These are phyloP conservation scores for Venturia canescens DNA, from an alignment of 1,140 invertebrate genomes.

Conservation along the genomic window DNA sequence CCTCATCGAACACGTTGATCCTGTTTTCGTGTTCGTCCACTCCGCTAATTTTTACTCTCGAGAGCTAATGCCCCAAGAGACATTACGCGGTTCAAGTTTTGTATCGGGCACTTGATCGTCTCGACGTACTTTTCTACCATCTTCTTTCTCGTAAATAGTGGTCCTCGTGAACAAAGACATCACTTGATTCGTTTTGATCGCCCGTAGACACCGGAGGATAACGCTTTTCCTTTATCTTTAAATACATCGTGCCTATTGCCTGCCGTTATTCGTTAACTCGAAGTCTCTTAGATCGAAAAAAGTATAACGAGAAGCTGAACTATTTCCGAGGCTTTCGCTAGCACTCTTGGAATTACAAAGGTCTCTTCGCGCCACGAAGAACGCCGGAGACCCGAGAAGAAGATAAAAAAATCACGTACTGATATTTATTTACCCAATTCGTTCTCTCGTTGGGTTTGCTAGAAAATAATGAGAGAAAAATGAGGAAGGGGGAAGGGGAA, in stretches of 20 bases:
- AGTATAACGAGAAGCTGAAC: background rate
- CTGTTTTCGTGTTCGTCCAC: background rate
- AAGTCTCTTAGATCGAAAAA: background rate
- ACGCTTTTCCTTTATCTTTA: background rate
- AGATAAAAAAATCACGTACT: background rate
- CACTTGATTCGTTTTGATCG: slow-evolving; percentile 19
- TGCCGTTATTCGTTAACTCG: background rate
- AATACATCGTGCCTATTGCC: background rate
- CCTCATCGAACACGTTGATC: background rate
- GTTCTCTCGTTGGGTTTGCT: background rate
- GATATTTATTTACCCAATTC: slow-evolving; percentile 1
- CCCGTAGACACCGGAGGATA: slow-evolving; percentile 10
- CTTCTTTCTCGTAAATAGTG: background rate
- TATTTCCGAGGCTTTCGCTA: background rate
- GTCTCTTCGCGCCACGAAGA: background rate
- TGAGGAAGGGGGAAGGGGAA: background rate
- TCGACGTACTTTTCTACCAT: background rate
- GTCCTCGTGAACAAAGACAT: slow-evolving; percentile 10
- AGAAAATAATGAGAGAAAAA: background rate
- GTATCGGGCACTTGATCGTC: background rate
- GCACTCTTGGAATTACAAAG: background rate
- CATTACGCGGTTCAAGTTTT: background rate
- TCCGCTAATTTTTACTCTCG: slow-evolving; percentile 19
- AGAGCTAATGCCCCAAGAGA: slow-evolving; percentile 26
- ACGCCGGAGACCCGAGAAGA: background rate